Evolutionary conservation across 2,797 vertebrate species (phyloP), one percentile per base, ranked within the genome.

Genomic region (Crossoptilon crossoptilon): DNA sequence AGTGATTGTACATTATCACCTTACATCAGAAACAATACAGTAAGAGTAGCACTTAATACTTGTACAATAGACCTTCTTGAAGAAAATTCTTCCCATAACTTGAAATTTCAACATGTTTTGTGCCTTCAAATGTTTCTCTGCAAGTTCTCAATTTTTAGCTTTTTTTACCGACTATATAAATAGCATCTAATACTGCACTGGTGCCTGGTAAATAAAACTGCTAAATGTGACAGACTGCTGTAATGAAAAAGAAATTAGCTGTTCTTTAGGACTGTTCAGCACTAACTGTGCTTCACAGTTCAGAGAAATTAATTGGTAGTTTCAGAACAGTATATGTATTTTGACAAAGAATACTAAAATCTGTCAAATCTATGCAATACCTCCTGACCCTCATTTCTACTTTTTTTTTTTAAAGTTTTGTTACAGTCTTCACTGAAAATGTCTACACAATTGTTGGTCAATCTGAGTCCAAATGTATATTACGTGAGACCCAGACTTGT

Each of bases 321-420:
- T 89, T 92, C 72, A 66, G n/a, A 80, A 58, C 14, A 68, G 71
- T 44, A 9, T 63, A 31, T n/a, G 19, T 31, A 37, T 74, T 82
- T 87, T 13, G 18, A 56, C 18, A 55, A 73, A 18, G 12, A 17
- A 29, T 43, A n/a, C 17, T 72, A 19, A 1, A 3, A 70, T 87
- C 33, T 62, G 27, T n/a, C 0, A 7, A 87, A 79, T 46, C 27
- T 11, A 10, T 1, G 2, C 13, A 58, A 81, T 49, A 77, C 8
- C 13, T 77, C 44, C 27, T 71, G 37, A 77, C 6, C 5, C 8
- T 48, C 19, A 16, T 77, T 92, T 91, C 48, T 58, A 15, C 6
- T 68, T 4, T 13, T 80, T 11, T 11, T 33, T 80, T 37, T 80
- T 70, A 31, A 59, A 46, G 2, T 76, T 82, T 60, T 68, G 8